Evolutionary conservation across 2,888 invertebrate genomes (phyloP).

Genomic region (Chironomus riparius): DNA sequence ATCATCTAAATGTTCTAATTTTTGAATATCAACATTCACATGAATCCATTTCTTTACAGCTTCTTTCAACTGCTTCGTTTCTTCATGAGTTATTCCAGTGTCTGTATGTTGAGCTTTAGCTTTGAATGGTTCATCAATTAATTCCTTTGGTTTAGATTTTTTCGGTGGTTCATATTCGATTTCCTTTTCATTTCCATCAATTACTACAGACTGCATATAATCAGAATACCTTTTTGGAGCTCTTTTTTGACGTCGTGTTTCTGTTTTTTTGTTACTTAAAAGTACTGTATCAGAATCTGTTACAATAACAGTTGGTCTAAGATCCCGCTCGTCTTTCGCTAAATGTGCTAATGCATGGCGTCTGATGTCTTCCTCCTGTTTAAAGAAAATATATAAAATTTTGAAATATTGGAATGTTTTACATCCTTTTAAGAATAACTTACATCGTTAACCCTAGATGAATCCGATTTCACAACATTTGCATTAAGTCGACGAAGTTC

Average conservation of each 20-base stretch:
- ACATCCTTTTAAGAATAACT: background rate
- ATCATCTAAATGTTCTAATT: slow-evolving; percentile 39
- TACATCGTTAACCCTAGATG: background rate
- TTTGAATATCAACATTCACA: slow-evolving; percentile 36
- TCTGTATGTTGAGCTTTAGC: background rate
- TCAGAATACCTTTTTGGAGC: slow-evolving; percentile 54
- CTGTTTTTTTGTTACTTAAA: slow-evolving; percentile 46
- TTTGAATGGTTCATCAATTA: background rate
- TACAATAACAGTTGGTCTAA: slow-evolving; percentile 60
- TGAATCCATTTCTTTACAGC: slow-evolving; percentile 30
- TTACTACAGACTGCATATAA: slow-evolving; percentile 36
- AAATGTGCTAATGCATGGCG: slow-evolving; percentile 45
- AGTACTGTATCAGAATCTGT: slow-evolving; percentile 56
- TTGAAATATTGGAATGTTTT: background rate
- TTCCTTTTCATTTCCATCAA: slow-evolving; percentile 4
- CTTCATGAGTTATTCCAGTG: slow-evolving; percentile 31
- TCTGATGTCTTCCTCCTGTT: slow-evolving; percentile 39
- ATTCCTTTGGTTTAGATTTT: background rate
- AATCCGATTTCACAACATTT: background rate
- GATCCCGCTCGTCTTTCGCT: slow-evolving; percentile 61
- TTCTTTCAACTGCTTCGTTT: slow-evolving; percentile 27
- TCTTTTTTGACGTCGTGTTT: slow-evolving; percentile 49
- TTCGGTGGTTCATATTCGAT: background rate
- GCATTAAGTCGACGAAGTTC: slow-evolving; percentile 2
- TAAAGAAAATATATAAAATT: slow-evolving; percentile 34